Evolutionary conservation across 2,797 vertebrate species (phyloP).

Genomic region (Mergus octosetaceus): DNA sequence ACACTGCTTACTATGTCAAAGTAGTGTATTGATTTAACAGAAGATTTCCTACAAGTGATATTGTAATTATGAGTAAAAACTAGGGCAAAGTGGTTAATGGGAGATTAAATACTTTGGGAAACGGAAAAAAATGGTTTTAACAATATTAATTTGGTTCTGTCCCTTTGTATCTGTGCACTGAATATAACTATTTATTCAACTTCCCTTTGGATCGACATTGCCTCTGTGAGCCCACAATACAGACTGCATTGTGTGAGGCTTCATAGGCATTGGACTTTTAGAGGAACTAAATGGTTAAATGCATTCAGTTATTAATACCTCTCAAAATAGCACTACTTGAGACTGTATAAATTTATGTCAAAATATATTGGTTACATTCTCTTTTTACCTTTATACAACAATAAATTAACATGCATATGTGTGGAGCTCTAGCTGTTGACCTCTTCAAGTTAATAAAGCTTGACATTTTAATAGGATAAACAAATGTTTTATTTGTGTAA

Average conservation of each 20-base stretch:
- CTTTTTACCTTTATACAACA: conserved; percentile 37
- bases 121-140: fast-evolving
- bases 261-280: not conserved
- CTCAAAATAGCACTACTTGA: not conserved
- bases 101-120: not conserved
- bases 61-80: not conserved
- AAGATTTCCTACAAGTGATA: not conserved
- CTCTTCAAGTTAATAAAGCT: conserved; percentile 61
- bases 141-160: not conserved
- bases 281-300: not conserved
- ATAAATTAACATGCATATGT: conserved; percentile 20
- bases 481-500: conserved; percentile 64
- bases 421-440: not conserved
- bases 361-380: not conserved
- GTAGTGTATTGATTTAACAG: not conserved
- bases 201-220: not conserved
- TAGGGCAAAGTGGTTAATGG: not conserved
- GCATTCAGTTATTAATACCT: not conserved
- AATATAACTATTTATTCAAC: not conserved
- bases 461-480: conserved; percentile 68
- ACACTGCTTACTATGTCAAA: not conserved
- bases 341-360: not conserved
- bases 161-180: not conserved
- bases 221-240: not conserved
- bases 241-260: not conserved